Conservation (phyloP, 2,113 vertebrate species). For the Ceyx melanurus region DNA sequence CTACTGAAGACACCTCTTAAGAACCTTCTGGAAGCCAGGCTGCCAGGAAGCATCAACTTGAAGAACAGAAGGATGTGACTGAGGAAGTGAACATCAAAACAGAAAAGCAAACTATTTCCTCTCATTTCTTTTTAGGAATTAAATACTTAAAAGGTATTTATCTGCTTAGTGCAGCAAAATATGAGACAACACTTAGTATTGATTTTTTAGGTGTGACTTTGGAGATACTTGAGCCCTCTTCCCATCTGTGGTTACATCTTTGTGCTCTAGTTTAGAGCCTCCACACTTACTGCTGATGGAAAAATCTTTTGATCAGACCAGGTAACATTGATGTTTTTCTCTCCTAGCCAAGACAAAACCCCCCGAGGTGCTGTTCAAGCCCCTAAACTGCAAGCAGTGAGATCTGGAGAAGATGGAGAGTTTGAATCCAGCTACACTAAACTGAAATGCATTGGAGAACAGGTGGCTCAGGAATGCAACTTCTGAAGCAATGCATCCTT, state of each 20-base stretch:
- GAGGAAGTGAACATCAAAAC: not conserved
- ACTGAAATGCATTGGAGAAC: conserved; percentile 41
- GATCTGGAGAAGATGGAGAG: not conserved
- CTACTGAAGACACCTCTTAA: not conserved
- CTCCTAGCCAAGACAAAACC: not conserved
- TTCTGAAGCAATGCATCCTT: conserved; percentile 17
- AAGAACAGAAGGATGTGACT: not conserved
- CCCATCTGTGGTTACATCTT: not conserved
- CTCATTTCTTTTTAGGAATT: not conserved
- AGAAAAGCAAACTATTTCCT: not conserved
- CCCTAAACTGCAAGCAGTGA: not conserved
- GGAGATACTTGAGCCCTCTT: not conserved
- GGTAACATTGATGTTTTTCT: not conserved
- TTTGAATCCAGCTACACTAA: not conserved
- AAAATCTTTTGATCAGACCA: not conserved
- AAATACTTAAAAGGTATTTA: not conserved
- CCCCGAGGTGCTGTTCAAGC: not conserved
- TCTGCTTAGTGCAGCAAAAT: not conserved
- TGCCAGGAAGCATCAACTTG: not conserved
- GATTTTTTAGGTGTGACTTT: not conserved
- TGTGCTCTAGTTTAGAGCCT: not conserved
- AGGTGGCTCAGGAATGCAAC: conserved; percentile 4
- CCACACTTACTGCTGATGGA: not conserved
- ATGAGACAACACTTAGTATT: not conserved
- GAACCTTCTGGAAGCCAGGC: not conserved